These are phyloP conservation scores for Meandrina meandrites DNA, from an alignment of 92 coral and sea anemone species.

Conservation along the genomic window DNA sequence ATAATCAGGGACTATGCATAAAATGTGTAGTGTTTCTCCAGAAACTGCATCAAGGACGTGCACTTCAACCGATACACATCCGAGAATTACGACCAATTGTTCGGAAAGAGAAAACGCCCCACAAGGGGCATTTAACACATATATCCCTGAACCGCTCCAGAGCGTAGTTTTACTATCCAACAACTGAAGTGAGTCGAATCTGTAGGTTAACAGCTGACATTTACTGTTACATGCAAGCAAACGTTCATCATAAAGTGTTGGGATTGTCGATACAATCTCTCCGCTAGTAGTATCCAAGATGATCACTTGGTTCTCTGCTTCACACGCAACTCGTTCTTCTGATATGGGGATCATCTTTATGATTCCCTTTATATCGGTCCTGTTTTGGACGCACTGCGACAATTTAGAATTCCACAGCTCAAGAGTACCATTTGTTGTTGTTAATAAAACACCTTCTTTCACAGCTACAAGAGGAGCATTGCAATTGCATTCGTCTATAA, in stretches of 20 bases:
- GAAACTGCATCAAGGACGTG: constrained; percentile 5
- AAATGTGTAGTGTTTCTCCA: neutral
- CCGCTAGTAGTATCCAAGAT: constrained; percentile 1
- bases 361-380: neutral
- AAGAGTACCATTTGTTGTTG: neutral
- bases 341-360: neutral
- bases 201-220: neutral
- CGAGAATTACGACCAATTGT: neutral
- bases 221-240: constrained; percentile 19
- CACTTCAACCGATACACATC: neutral
- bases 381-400: neutral
- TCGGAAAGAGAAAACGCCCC: constrained; percentile 19
- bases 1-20: neutral
- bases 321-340: constrained; percentile 1
- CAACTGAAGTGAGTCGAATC: neutral
- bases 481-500: too few relatives aligned
- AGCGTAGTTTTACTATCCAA: neutral
- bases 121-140: too few relatives aligned
- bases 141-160: too few relatives aligned
- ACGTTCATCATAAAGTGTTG: neutral
- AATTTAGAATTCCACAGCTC: constrained; percentile 29
- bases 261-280: neutral
- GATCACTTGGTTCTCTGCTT: neutral
- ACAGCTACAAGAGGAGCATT: neutral
- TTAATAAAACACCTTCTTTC: constrained; percentile 7